Percentiles rank a stretch among this genome's conserved stretches.
Conservation (phyloP, 2,797 vertebrate genomes). For the Takifugu rubripes region DNA sequence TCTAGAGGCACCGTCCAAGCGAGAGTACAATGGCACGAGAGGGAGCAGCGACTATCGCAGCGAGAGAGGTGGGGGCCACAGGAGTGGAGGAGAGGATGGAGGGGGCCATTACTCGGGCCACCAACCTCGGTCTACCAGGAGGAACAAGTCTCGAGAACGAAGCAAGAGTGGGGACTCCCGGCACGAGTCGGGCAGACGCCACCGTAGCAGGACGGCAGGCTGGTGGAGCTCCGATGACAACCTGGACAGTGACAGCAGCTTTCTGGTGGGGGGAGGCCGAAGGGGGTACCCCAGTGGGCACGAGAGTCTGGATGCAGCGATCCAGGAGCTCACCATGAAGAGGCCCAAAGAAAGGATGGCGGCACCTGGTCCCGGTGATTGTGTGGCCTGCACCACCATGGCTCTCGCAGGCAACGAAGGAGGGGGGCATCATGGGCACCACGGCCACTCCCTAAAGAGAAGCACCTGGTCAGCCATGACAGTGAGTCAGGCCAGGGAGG, state of each 20-base stretch:
- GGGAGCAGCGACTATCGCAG: conserved; percentile 80
- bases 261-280: conserved; percentile 81
- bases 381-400: conserved; percentile 92
- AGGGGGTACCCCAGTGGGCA: conserved; percentile 72
- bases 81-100: conserved; percentile 77
- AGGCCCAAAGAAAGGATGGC: conserved; percentile 78
- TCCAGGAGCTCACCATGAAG: conserved; percentile 95
- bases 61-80: conserved; percentile 72
- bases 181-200: conserved; percentile 72
- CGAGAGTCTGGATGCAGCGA: conserved; percentile 92
- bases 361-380: conserved; percentile 81
- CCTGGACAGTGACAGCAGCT: conserved; percentile 97
- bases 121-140: conserved; percentile 78
- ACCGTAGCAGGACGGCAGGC: conserved; percentile 84
- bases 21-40: conserved; percentile 90
- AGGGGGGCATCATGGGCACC: conserved; percentile 48
- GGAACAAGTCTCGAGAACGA: conserved; percentile 79
- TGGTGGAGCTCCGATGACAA: conserved; percentile 99
- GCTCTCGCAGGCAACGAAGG: conserved; percentile 86
- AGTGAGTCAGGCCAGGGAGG: conserved; percentile 95
- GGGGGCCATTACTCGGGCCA: conserved; percentile 84
- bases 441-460: conserved; percentile 88
- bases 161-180: conserved; percentile 80
- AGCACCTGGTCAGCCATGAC: conserved; percentile 99
- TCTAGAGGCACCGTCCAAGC: conserved; percentile 91